phyloP scores from a whole-genome alignment of 2,113 vertebrate species.

The Marcusenius ussheri region DNA sequence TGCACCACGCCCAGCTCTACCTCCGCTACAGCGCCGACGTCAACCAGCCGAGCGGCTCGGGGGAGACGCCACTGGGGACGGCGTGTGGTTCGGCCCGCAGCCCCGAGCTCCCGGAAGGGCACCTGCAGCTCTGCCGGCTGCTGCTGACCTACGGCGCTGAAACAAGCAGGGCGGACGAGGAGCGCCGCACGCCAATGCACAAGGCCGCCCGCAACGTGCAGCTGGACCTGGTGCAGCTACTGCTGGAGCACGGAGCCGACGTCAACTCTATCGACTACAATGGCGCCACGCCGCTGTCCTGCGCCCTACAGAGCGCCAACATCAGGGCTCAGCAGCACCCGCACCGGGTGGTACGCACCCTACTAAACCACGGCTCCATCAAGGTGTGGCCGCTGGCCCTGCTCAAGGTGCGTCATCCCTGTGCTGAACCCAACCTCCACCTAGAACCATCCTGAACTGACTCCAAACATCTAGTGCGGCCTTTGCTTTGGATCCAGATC shows the following conservation, averaged over 20 bases:
- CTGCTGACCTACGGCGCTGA: slow-evolving; percentile 42
- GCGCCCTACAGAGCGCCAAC: slow-evolving; percentile 38
- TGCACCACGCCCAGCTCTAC: slow-evolving; percentile 55
- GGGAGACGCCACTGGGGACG: slow-evolving; percentile 52
- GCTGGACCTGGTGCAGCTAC: slow-evolving; percentile 43
- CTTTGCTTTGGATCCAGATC: background rate
- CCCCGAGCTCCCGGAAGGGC: slow-evolving; percentile 9
- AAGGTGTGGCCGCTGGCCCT: slow-evolving; percentile 60
- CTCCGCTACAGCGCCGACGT: slow-evolving; percentile 41
- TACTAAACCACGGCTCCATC: slow-evolving; percentile 64
- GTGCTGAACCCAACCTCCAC: background rate
- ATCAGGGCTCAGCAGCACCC: slow-evolving; percentile 35
- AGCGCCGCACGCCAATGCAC: slow-evolving; percentile 58
- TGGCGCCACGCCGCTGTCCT: slow-evolving; percentile 52
- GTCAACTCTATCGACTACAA: slow-evolving; percentile 60
- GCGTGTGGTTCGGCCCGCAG: slow-evolving; percentile 35
- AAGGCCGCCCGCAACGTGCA: slow-evolving; percentile 54
- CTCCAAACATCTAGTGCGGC: background rate
- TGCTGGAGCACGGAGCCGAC: slow-evolving; percentile 50
- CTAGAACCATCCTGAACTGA: background rate
- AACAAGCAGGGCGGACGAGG: slow-evolving; percentile 45
- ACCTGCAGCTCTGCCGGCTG: slow-evolving; percentile 50
- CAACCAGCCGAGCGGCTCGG: slow-evolving; percentile 32
- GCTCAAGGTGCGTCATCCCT: slow-evolving; percentile 51
- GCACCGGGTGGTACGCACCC: slow-evolving; percentile 42